Base-by-base conservation (phyloP, 2,888 invertebrate genomes). In the Acleris literana region DNA sequence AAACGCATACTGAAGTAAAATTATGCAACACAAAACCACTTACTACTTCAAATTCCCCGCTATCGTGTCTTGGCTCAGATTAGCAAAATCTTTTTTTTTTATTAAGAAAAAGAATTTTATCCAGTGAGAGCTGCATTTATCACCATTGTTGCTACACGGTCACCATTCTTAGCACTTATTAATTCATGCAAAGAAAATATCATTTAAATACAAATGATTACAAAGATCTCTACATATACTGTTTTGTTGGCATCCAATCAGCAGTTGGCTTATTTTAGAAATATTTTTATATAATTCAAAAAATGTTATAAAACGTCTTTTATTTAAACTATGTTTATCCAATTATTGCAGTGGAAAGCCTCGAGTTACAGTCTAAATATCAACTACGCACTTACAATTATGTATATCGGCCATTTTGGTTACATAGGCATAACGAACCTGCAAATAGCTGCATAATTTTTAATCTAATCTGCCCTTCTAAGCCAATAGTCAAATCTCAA, bases 321-420 rank as follows among this genome's bases (percentile, higher is more conserved):
- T 79, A 64, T 68, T 48, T 56, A 73, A 73, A 72, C 75, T 76
- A 75, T 76, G 72, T 75, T 78, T 69, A 78, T 77, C 75, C 75
- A 80, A 81, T 78, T 75, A 70, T 74, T 79, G 81, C 65, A 74
- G 68, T 72, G 78, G 84, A 85, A 88, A 89, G 88, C 90, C 87
- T 90, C 88, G 67, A 85, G 81, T 83, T 82, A 83, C 82, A 82
- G 79, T 82, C 86, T 85, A 85, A 80, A 75, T 79, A 79, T 79
- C 39, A 16, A 80, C 80, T 85, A 86, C 72, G 69, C 71, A 70
- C 81, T 85, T 85, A 57, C 22, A 44, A 44, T 44, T 44, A 22
- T 13, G 39, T 53, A n/a, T 52, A 6, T 3, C 44, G 25, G 49
- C 13, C 5, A 48, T 52, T 67, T 39, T 53, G 49, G 53, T 59